Percentiles rank a stretch among this genome's conserved stretches.
phyloP scores from a whole-genome alignment of 2,888 invertebrate genomes.

The Pristionchus japonicus region DNA sequence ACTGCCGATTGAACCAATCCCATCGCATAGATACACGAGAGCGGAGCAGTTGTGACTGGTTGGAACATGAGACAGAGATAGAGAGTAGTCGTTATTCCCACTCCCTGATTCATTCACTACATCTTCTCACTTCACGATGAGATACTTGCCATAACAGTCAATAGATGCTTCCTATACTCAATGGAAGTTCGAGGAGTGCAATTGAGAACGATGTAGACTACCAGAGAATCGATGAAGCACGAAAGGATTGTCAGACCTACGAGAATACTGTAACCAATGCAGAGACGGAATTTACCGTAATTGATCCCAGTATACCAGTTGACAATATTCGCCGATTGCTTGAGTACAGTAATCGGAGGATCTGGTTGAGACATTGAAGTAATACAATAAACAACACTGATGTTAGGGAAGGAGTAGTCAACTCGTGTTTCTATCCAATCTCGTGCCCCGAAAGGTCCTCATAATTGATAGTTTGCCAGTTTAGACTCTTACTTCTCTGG shows the following conservation, averaged over 20 bases:
- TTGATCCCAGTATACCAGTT: conserved; percentile 2
- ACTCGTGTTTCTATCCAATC: background rate
- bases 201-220: background rate
- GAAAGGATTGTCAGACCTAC: background rate
- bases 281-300: background rate
- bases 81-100: background rate
- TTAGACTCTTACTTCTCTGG: background rate
- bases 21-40: conserved; percentile 3
- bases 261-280: background rate
- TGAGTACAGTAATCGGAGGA: background rate
- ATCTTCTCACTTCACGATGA: background rate
- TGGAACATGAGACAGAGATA: conserved; percentile 37
- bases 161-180: conserved; percentile 6
- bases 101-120: background rate
- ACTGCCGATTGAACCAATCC: background rate
- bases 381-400: background rate
- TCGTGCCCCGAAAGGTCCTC: background rate
- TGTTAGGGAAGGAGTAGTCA: background rate
- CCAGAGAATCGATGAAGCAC: background rate
- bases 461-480: background rate
- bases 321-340: background rate
- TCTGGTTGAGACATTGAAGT: background rate
- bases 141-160: background rate
- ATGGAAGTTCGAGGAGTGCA: background rate
- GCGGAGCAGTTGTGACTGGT: conserved; percentile 25